Evolutionary conservation across 2,113 vertebrate species (phyloP), one percentile per base, ranked within the genome.

Genomic region (Caranx melampygus): DNA sequence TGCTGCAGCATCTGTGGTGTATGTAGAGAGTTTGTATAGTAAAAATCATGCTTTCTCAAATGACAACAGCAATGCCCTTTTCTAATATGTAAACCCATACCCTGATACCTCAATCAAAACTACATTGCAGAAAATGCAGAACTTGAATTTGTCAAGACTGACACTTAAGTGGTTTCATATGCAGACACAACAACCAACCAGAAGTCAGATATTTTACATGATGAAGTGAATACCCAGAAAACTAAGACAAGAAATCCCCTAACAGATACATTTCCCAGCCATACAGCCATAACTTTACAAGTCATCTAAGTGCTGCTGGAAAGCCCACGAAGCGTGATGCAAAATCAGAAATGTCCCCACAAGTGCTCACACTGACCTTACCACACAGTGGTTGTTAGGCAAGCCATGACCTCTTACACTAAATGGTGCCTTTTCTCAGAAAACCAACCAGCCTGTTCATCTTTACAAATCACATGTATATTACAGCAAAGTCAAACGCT

Each of bases 271-370:
- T 54, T 16, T 61, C 26, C 26, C 4, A 3, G 6, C 18, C 61
- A 66, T 10, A 13, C 54, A 2, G 14, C 14, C 20, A 11, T 9
- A 15, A n/a, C 18, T 73, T 67, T 33, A 52, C 51, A 3, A 21
- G 37, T 4, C 16, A 33, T 64, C 21, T 31, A 59, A 61, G 26
- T 26, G 26, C 35, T 1, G 63, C 44, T 11, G 52, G 44, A 78
- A 83, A 82, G 6, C 68, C 61, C 60, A 20, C 15, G n/a, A 42
- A 37, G 16, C 55, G 63, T 73, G 72, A 66, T 31, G 67, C 54
- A 66, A 68, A 79, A 58, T 9, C 10, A 72, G 37, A 88, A 86
- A 75, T 73, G 3, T 63, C 81, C 81, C 3, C 20, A 1, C 59
- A 70, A 44, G 64, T 5, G 33, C 57, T 64, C 40, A n/a, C 26